A percentile compares a stretch with the other conserved stretches of the same genome.
phyloP scores from a whole-genome alignment of 2,797 vertebrate genomes.

The Pachyuromys duprasi region DNA sequence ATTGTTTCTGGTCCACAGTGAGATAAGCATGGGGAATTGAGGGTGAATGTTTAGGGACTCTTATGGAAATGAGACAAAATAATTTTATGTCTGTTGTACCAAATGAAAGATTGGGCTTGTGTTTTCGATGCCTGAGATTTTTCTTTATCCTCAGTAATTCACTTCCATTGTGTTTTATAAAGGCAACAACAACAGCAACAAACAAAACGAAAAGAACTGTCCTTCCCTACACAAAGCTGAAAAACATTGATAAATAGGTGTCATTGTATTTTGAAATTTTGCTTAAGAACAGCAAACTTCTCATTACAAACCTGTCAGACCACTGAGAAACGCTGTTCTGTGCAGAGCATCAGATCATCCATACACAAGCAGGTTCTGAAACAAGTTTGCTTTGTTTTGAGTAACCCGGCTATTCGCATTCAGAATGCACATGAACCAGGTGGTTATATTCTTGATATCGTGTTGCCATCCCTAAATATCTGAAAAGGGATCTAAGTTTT shows the following conservation, averaged over 20 bases:
- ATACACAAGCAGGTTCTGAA: neutral
- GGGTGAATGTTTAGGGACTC: conserved; percentile 27
- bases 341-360: neutral
- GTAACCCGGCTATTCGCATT: conserved; percentile 7
- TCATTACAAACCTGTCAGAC: conserved; percentile 11
- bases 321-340: conserved; percentile 19
- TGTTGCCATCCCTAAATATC: neutral
- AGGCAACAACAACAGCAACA: neutral
- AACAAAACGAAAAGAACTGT: conserved; percentile 21
- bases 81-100: conserved; percentile 59
- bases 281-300: conserved; percentile 37
- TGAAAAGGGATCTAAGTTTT: conserved; percentile 3
- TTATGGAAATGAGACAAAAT: conserved; percentile 54
- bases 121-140: conserved; percentile 46
- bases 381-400: conserved; percentile 4
- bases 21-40: conserved; percentile 48
- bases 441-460: neutral
- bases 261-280: conserved; percentile 66
- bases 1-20: neutral
- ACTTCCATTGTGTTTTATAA: conserved; percentile 68
- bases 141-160: conserved; percentile 61
- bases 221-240: conserved; percentile 30
- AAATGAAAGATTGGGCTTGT: conserved; percentile 48
- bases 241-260: conserved; percentile 53
- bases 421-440: neutral